A percentile compares a stretch with the other conserved stretches of the same genome.
Conservation (phyloP, 64 coral and sea anemone species). For the Dendronephthya gigantea region DNA sequence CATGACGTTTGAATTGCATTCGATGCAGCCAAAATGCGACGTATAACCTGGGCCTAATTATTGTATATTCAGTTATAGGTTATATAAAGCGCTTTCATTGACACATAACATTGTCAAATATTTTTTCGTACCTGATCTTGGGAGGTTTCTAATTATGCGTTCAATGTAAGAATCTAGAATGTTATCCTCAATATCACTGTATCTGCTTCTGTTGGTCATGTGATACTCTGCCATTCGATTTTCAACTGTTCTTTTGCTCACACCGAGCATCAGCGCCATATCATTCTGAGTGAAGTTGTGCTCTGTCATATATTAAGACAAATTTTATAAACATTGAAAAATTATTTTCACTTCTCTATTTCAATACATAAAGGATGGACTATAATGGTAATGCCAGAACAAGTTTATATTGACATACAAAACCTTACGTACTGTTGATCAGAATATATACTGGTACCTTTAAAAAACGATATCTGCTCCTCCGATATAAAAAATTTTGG, state of each 20-base stretch:
- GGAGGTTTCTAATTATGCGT: background rate
- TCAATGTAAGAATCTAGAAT: background rate
- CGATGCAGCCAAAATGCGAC: too few relatives aligned
- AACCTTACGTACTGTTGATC: too few relatives aligned
- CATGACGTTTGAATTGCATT: too few relatives aligned
- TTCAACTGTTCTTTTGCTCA: background rate
- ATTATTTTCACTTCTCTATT: background rate
- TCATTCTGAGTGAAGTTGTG: constrained; percentile 4
- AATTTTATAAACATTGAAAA: background rate
- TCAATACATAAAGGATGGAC: background rate
- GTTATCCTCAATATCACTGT: background rate
- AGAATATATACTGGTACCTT: background rate
- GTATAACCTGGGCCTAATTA: too few relatives aligned
- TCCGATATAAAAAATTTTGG: background rate
- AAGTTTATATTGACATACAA: too few relatives aligned
- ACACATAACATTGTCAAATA: too few relatives aligned
- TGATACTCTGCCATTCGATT: constrained; percentile 9
- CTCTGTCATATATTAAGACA: background rate
- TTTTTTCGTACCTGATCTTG: background rate
- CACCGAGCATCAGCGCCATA: constrained; percentile 1
- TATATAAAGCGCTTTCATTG: too few relatives aligned
- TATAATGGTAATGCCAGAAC: too few relatives aligned
- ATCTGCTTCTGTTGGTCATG: background rate
- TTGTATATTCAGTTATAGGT: too few relatives aligned
- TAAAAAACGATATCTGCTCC: background rate